Percentiles rank a stretch among this genome's conserved stretches.
These are phyloP conservation scores for Mycteria americana DNA, from an alignment of 2,797 vertebrate genomes.

Conservation along the genomic window DNA sequence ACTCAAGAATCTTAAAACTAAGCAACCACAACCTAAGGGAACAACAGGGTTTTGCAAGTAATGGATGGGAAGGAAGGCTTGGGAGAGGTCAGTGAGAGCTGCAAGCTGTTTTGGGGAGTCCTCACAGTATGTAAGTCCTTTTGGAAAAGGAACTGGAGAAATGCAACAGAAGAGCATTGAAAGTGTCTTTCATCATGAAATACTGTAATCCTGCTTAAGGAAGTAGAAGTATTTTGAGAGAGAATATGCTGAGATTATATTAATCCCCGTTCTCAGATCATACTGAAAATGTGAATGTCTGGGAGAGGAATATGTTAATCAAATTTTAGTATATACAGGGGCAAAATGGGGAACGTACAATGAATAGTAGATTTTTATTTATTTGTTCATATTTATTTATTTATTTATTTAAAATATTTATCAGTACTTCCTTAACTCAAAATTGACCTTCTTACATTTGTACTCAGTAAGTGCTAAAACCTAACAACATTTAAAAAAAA, in stretches of 20 bases:
- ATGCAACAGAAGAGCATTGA: not conserved
- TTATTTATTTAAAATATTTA: not conserved
- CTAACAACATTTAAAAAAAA: not conserved
- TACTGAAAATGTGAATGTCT: not conserved
- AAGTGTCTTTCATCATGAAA: not conserved
- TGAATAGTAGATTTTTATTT: not conserved
- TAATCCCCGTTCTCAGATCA: not conserved
- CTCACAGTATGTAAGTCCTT: not conserved
- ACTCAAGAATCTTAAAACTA: not conserved
- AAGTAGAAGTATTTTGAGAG: not conserved
- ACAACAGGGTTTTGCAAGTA: not conserved
- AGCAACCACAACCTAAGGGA: not conserved
- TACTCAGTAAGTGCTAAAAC: not conserved
- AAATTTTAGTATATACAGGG: not conserved
- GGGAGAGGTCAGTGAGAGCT: not conserved
- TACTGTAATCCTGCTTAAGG: not conserved
- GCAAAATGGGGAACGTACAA: not conserved
- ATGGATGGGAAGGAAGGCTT: not conserved
- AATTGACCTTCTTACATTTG: not conserved
- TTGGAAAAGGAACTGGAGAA: not conserved
- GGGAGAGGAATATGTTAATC: not conserved
- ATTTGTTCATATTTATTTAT: not conserved
- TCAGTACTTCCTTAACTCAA: not conserved
- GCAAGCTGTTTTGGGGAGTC: not conserved
- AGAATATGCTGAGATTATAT: not conserved